phyloP scores from a whole-genome alignment of 2,797 vertebrate genomes.

The Neostethus bicornis region DNA sequence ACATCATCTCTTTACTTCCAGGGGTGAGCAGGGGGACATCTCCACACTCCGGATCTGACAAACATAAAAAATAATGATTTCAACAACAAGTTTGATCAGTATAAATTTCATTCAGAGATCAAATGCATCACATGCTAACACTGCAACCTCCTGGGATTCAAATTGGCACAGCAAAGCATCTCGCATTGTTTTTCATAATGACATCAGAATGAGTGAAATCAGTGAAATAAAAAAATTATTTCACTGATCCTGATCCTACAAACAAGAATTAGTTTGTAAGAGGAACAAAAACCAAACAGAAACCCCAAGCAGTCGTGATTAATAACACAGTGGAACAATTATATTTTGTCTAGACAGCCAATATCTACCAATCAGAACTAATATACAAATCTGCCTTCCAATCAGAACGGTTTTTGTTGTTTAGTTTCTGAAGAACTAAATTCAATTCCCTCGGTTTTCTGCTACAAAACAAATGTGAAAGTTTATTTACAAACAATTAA shows the following conservation, averaged over 20 bases:
- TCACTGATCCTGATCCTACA: too few species aligned
- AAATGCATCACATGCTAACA: slow-evolving; percentile 12
- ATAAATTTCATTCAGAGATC: slow-evolving; percentile 5
- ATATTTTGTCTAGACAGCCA: slow-evolving; percentile 58
- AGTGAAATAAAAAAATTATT: too few species aligned
- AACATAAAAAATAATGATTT: slow-evolving; percentile 34
- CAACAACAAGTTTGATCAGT: too few species aligned
- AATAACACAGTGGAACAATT: slow-evolving; percentile 54
- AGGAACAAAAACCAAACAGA: neutral
- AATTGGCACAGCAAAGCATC: slow-evolving; percentile 4
- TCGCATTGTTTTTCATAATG: slow-evolving; percentile 22
- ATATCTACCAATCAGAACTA: slow-evolving; percentile 35
- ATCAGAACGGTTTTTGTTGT: slow-evolving; percentile 6
- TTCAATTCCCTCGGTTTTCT: slow-evolving; percentile 16
- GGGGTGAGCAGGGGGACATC: slow-evolving; percentile 96
- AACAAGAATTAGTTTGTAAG: too few species aligned
- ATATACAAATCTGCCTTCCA: slow-evolving; percentile 33
- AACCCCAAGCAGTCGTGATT: slow-evolving; percentile 47
- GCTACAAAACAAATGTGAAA: slow-evolving; percentile 23
- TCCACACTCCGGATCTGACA: slow-evolving; percentile 94
- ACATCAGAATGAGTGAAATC: slow-evolving; percentile 21
- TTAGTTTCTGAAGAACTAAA: neutral
- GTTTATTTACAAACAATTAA: slow-evolving; percentile 36
- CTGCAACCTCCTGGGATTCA: slow-evolving; percentile 1
- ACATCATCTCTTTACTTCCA: slow-evolving; percentile 99